Evolutionary conservation across 1,140 invertebrate species (phyloP).

Genomic region (Drosophila sturtevanti): DNA sequence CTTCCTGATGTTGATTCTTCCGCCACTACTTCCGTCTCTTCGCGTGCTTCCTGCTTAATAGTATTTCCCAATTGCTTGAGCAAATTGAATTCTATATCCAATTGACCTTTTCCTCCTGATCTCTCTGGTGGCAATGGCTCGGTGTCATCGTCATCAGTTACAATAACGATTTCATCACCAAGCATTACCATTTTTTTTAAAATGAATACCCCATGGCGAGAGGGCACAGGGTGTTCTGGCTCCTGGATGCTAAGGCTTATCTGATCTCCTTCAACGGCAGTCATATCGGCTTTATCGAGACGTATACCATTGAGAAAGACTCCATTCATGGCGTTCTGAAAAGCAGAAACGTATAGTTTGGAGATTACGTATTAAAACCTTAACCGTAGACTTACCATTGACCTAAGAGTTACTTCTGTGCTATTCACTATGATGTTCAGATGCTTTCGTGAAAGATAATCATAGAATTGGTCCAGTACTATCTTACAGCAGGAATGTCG

Average conservation of each 20-base stretch:
- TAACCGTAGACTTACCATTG: constrained; percentile 46
- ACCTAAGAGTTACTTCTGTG: constrained; percentile 18
- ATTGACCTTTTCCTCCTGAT: too few species aligned
- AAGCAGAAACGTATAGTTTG: not conserved
- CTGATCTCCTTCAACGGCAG: constrained; percentile 17
- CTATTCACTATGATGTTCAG: constrained; percentile 36
- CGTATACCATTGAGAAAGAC: constrained; percentile 41
- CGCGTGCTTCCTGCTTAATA: not conserved
- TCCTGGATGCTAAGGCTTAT: constrained; percentile 48
- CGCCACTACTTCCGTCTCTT: not conserved
- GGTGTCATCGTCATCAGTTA: constrained; percentile 4
- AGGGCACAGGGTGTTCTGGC: not conserved
- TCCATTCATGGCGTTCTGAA: constrained; percentile 50
- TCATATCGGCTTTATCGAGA: not conserved
- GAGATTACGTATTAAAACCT: not conserved
- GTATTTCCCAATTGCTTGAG: not conserved
- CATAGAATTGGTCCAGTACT: constrained; percentile 17
- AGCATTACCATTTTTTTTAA: constrained; percentile 23
- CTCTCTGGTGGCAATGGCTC: not conserved
- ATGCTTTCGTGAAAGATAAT: constrained; percentile 53
- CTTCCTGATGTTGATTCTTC: not conserved
- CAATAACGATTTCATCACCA: constrained; percentile 6
- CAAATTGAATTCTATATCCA: not conserved
- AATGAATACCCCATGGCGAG: constrained; percentile 34
- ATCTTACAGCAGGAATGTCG: constrained; percentile 55